Evolutionary conservation across 2,113 vertebrate genomes (phyloP).

Genomic region (Mirounga angustirostris): DNA sequence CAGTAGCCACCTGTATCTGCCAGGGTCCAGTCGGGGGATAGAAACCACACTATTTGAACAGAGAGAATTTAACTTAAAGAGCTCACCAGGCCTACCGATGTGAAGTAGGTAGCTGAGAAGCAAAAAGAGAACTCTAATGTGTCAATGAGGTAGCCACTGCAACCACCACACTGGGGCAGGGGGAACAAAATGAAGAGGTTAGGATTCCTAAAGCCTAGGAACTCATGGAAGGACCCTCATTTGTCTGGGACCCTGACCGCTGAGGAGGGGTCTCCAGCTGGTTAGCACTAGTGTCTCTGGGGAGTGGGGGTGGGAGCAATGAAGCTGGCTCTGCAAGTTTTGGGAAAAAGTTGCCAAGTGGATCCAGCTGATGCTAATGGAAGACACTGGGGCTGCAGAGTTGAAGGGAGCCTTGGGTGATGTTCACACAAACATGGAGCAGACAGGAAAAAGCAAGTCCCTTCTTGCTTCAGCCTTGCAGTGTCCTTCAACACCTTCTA

Average conservation of each 20-base stretch:
- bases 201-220: background rate
- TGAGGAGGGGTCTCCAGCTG: background rate
- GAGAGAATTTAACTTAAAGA: background rate
- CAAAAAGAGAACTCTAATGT: background rate
- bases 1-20: background rate
- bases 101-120: background rate
- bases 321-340: background rate
- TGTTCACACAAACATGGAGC: background rate
- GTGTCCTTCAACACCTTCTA: background rate
- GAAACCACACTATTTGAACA: slow-evolving; percentile 15
- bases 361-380: background rate
- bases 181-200: background rate
- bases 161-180: background rate
- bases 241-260: background rate
- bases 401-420: background rate
- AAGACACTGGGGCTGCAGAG: background rate
- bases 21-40: background rate
- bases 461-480: background rate
- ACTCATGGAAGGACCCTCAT: background rate
- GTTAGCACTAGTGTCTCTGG: background rate
- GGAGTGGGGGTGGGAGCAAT: background rate
- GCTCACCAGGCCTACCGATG: background rate
- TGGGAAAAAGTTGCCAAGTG: background rate
- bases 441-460: background rate
- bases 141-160: background rate